A percentile compares a stretch with the other conserved stretches of the same genome.
Evolutionary conservation across 37 sponge, comb jelly and placozoan genomes (phyloP).

Genomic region (Crambe crambe): DNA sequence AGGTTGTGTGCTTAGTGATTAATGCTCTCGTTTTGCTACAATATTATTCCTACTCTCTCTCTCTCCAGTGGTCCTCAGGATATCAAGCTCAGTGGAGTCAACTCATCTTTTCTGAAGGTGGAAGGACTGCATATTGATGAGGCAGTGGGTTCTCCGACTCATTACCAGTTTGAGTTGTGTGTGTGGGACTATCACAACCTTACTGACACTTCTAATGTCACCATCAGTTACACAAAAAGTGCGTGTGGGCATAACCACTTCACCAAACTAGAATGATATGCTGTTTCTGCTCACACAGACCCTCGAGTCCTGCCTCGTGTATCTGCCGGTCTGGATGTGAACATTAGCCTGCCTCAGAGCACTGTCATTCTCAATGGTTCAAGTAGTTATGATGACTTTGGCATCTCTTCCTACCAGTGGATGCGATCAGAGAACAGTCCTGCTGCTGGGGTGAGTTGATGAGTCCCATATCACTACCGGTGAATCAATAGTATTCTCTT

Average conservation of each 20-base stretch:
- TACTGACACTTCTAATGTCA: slow-evolving; percentile 17
- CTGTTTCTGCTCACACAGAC: slow-evolving; percentile 4
- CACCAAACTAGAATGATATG: not conserved
- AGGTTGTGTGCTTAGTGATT: not conserved
- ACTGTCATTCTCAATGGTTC: slow-evolving; percentile 62
- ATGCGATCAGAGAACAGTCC: slow-evolving; percentile 71
- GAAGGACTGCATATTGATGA: slow-evolving; percentile 51
- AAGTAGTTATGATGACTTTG: slow-evolving; percentile 69
- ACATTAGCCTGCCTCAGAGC: slow-evolving; percentile 63
- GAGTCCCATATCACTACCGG: not conserved
- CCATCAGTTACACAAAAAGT: slow-evolving; percentile 37
- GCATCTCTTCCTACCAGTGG: slow-evolving; percentile 80
- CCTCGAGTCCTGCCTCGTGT: slow-evolving; percentile 14
- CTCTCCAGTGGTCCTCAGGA: slow-evolving; percentile 63
- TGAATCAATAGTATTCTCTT: not conserved
- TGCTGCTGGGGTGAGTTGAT: slow-evolving; percentile 66
- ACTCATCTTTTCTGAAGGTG: slow-evolving; percentile 22
- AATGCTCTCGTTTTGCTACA: too few relatives aligned
- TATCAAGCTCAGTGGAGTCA: slow-evolving; percentile 17
- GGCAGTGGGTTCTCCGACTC: slow-evolving; percentile 47
- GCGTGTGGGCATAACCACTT: not conserved
- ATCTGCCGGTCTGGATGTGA: slow-evolving; percentile 45
- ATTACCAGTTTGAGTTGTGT: slow-evolving; percentile 61
- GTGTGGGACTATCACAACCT: slow-evolving; percentile 59
- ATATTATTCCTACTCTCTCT: too few relatives aligned